Evolutionary conservation across 2,888 invertebrate species (phyloP).

Genomic region (Shargacucullia verbasci): DNA sequence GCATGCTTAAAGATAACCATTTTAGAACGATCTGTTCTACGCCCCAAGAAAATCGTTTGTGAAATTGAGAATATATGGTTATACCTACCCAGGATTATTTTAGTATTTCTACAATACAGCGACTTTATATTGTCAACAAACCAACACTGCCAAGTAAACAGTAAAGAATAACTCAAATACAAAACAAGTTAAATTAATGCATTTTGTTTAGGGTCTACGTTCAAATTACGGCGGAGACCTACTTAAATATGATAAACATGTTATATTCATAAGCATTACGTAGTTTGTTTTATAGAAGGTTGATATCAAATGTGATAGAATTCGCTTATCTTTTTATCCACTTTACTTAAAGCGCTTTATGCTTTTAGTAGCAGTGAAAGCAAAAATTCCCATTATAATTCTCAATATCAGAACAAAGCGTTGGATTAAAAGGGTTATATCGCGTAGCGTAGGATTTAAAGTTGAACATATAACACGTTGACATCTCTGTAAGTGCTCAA

Average conservation of each 20-base stretch:
- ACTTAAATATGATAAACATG: conserved; percentile 46
- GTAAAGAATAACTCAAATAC: conserved; percentile 48
- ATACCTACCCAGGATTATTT: no score
- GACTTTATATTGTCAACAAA: conserved; percentile 19
- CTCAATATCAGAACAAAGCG: no score
- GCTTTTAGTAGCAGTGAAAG: no score
- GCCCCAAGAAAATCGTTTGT: conserved; percentile 1
- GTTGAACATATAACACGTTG: no score
- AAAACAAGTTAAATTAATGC: conserved; percentile 51
- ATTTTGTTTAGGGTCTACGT: conserved; percentile 42
- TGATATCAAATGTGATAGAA: conserved; percentile 1
- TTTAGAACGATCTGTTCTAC: conserved; percentile 2
- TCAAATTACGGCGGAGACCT: conserved; percentile 42
- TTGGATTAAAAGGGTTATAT: conserved; percentile 10
- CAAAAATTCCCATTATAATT: no score
- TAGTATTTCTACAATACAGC: conserved; percentile 16
- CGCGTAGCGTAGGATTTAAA: no score
- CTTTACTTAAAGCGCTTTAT: no score
- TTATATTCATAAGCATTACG: conserved; percentile 44
- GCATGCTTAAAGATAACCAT: conserved; percentile 17
- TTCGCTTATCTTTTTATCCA: no score
- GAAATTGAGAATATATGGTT: conserved; percentile 9
- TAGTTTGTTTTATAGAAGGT: conserved; percentile 11
- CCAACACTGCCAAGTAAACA: conserved; percentile 15
- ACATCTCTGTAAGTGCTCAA: no score